phyloP scores from a whole-genome alignment of 2,888 invertebrate species.

The Acleris literana region DNA sequence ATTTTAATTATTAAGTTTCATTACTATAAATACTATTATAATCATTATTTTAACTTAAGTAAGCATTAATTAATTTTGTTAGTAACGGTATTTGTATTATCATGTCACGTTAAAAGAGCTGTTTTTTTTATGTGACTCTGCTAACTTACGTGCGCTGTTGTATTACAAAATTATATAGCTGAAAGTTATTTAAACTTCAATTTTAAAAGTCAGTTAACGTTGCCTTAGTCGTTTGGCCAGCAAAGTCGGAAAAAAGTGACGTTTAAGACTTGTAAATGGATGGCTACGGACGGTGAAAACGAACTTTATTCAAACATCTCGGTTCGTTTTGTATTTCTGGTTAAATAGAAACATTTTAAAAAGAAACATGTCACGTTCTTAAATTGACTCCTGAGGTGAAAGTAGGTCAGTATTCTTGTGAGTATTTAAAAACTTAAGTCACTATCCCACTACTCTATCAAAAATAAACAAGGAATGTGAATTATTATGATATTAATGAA shows the following conservation, averaged over 20 bases:
- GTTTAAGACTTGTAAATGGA: conserved; percentile 18
- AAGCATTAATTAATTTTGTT: too few species aligned
- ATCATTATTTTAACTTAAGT: too few species aligned
- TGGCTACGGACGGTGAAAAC: conserved; percentile 3
- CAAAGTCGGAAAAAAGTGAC: conserved; percentile 29
- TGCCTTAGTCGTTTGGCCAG: conserved; percentile 17
- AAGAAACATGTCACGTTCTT: too few species aligned
- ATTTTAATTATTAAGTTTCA: too few species aligned
- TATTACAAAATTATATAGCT: conserved; percentile 32
- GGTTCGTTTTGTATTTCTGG: background rate
- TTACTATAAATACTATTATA: too few species aligned
- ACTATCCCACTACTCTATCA: too few species aligned
- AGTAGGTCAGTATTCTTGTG: too few species aligned
- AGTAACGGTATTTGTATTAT: too few species aligned
- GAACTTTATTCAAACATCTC: background rate
- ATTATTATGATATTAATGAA: too few species aligned
- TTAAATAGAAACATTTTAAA: background rate
- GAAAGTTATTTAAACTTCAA: conserved; percentile 36
- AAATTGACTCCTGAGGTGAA: too few species aligned
- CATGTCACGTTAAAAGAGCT: background rate
- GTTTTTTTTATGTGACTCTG: background rate
- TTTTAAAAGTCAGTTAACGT: conserved; percentile 36
- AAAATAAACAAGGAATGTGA: too few species aligned
- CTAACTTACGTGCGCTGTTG: conserved; percentile 6
- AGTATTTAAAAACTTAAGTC: too few species aligned